A percentile compares a stretch with the other conserved stretches of the same genome.
phyloP scores from a whole-genome alignment of 1,140 invertebrate genomes.

The Drosophila guanche region DNA sequence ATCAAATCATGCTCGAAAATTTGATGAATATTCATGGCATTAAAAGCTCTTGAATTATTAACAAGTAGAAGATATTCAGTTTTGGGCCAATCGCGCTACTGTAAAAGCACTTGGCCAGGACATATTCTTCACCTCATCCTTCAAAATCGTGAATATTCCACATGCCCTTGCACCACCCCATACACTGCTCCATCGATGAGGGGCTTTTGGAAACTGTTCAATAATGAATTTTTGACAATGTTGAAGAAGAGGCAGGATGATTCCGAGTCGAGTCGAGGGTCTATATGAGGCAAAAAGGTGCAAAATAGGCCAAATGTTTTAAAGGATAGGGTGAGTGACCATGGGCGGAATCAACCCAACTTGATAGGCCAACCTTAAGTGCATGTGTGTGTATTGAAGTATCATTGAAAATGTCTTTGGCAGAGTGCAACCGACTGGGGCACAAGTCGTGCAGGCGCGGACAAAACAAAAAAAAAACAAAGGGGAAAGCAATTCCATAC shows the following conservation, averaged over 20 bases:
- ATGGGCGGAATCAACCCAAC: conserved; percentile 8
- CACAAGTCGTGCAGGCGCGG: background rate
- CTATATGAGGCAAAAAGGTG: conserved; percentile 50
- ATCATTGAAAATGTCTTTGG: conserved; percentile 46
- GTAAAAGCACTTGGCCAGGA: conserved; percentile 60
- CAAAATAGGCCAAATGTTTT: conserved; percentile 59
- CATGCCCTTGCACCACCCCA: background rate
- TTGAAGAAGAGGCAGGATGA: conserved; percentile 20
- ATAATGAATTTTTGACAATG: conserved; percentile 81
- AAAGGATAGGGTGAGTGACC: conserved; percentile 3
- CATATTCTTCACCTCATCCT: conserved; percentile 15
- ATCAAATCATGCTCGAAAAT: conserved; percentile 80
- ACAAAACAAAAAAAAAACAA: conserved; percentile 32
- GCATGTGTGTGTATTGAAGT: conserved; percentile 37
- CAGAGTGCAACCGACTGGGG: conserved; percentile 47
- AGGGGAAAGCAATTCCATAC: conserved; percentile 49
- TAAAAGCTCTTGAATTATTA: conserved; percentile 82
- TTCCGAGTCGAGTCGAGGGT: conserved; percentile 14
- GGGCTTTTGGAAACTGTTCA: conserved; percentile 62
- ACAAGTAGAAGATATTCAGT: conserved; percentile 71
- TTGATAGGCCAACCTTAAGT: conserved; percentile 11
- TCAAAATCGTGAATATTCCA: conserved; percentile 37
- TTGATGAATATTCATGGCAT: conserved; percentile 82
- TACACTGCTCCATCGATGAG: background rate
- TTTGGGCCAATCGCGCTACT: conserved; percentile 64